A percentile compares a stretch with the other conserved stretches of the same genome.
phyloP scores from a whole-genome alignment of 2,797 vertebrate genomes.

The Trachops cirrhosus region DNA sequence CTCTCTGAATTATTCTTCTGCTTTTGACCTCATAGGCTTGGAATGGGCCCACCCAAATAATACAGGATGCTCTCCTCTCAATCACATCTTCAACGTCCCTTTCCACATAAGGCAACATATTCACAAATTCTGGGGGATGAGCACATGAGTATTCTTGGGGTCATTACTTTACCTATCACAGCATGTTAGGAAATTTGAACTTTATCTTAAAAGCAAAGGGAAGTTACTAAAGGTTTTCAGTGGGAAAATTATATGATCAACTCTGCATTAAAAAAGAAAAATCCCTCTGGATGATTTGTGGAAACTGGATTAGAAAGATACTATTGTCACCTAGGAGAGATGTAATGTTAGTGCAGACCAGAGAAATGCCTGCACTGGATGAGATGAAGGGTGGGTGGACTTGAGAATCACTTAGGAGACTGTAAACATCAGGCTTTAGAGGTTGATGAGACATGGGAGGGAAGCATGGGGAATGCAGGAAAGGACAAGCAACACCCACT shows the following conservation, averaged over 20 bases:
- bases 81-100: neutral
- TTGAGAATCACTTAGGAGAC: neutral
- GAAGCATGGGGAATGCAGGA: neutral
- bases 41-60: neutral
- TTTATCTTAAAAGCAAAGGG: neutral
- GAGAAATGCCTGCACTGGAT: neutral
- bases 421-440: neutral
- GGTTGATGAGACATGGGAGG: neutral
- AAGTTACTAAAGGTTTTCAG: neutral
- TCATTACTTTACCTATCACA: neutral
- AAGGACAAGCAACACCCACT: neutral
- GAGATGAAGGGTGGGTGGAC: neutral
- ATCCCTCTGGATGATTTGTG: neutral
- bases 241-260: neutral
- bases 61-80: neutral
- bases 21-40: neutral
- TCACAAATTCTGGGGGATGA: neutral
- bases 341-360: neutral
- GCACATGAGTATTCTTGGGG: neutral
- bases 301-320: constrained; percentile 14
- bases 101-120: neutral
- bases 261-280: neutral
- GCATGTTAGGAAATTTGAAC: neutral
- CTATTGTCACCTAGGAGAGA: neutral
- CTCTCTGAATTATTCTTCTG: neutral